Percentiles rank a stretch among this genome's conserved stretches.
These are phyloP conservation scores for Samia ricini DNA, from an alignment of 1,140 invertebrate genomes.

Conservation along the genomic window DNA sequence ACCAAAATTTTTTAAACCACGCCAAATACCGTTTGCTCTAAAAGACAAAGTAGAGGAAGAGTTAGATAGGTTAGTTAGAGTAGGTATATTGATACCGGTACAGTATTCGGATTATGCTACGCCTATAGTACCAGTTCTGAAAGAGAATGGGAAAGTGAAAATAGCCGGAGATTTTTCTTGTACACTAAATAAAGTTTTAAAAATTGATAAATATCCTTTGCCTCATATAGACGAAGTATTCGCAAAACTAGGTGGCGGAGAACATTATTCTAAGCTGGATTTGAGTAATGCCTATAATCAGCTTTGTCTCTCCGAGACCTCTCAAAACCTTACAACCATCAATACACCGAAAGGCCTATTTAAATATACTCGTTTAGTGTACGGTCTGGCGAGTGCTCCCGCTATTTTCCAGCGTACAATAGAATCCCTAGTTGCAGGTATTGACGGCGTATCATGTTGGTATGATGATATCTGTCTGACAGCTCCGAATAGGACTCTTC, in stretches of 20 bases:
- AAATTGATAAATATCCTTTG: no score
- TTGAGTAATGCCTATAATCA: conserved; percentile 1
- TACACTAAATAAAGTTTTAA: neutral
- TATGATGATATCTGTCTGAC: conserved; percentile 34
- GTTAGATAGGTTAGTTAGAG: neutral
- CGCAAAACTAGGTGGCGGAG: neutral
- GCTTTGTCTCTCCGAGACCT: no score
- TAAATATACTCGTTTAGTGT: conserved; percentile 9
- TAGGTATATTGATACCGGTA: neutral
- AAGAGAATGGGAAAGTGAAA: no score
- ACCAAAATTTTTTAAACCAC: neutral
- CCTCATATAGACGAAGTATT: conserved; percentile 1
- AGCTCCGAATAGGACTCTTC: conserved; percentile 25
- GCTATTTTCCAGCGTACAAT: conserved; percentile 42
- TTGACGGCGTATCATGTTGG: conserved; percentile 23
- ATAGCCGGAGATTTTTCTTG: neutral
- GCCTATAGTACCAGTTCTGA: no score
- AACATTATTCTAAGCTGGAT: neutral
- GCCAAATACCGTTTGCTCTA: neutral
- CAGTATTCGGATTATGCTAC: neutral
- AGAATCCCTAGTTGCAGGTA: conserved; percentile 36
- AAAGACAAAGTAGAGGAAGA: neutral
- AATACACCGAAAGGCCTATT: conserved; percentile 45
- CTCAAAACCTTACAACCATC: conserved; percentile 15
- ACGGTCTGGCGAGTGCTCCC: conserved; percentile 39